Evolutionary conservation across 2,888 invertebrate species (phyloP).

Genomic region (Eurytoma adleriae): DNA sequence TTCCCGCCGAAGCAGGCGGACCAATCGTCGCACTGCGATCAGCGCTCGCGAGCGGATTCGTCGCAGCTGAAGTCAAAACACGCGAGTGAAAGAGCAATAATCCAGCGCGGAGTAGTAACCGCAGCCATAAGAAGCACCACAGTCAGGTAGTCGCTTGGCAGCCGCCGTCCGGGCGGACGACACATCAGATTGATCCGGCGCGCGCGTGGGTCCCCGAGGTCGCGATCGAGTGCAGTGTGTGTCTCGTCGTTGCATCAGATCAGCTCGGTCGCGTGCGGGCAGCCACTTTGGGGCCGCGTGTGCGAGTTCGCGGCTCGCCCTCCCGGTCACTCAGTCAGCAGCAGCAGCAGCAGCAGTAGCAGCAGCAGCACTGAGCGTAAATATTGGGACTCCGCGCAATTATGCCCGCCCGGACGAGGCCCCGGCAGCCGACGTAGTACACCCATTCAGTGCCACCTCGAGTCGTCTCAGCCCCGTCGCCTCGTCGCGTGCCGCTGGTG

Average conservation of each 20-base stretch:
- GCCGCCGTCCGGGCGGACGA: slow-evolving; percentile 22
- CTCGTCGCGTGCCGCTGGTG: too few relatives aligned
- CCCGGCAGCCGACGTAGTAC: slow-evolving; percentile 24
- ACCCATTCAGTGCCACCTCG: too few relatives aligned
- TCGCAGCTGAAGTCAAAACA: neutral
- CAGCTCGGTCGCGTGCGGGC: neutral
- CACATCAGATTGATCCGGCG: neutral
- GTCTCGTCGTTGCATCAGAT: neutral
- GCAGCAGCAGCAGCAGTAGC: too few relatives aligned
- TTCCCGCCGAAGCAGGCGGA: neutral
- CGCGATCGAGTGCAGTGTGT: too few relatives aligned
- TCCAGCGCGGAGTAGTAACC: neutral
- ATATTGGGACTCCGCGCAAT: neutral
- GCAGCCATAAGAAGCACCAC: neutral
- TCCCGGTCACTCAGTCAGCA: too few relatives aligned
- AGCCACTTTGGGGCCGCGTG: neutral
- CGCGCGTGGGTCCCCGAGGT: neutral
- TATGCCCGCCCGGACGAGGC: slow-evolving; percentile 40
- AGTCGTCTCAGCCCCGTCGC: too few relatives aligned
- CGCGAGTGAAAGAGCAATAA: neutral
- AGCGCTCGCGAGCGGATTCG: neutral
- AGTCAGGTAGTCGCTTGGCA: slow-evolving; percentile 45
- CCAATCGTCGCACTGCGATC: neutral
- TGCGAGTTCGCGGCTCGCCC: neutral
- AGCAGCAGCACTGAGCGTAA: too few relatives aligned